Evolutionary conservation across 2,888 invertebrate genomes (phyloP).

Genomic region (Dasypogon diadema): DNA sequence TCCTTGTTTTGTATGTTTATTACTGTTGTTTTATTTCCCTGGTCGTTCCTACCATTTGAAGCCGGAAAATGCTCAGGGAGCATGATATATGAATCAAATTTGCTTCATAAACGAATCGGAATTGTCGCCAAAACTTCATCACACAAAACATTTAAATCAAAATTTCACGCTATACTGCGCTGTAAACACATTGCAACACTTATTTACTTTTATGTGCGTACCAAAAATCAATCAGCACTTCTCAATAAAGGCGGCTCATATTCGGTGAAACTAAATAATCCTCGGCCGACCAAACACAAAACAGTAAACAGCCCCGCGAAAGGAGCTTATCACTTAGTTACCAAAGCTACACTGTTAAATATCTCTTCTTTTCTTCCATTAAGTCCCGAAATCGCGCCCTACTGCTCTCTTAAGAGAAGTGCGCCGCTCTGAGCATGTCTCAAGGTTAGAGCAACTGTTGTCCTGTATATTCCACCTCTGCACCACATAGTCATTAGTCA

Average conservation of each 20-base stretch:
- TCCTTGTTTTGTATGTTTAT: conserved; percentile 41
- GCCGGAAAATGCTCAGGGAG: conserved; percentile 62
- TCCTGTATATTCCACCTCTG: conserved; percentile 13
- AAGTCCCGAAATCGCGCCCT: neutral
- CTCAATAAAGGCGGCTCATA: neutral
- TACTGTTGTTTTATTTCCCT: conserved; percentile 28
- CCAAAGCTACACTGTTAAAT: conserved; percentile 36
- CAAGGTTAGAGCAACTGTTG: conserved; percentile 48
- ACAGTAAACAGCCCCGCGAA: conserved; percentile 18
- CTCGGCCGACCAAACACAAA: neutral
- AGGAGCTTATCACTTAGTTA: conserved; percentile 12
- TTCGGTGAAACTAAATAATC: neutral
- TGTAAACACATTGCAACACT: conserved; percentile 14
- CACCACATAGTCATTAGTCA: conserved; percentile 24
- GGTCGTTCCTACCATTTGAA: conserved; percentile 35
- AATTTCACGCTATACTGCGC: neutral
- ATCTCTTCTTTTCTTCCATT: neutral
- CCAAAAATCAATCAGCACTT: neutral
- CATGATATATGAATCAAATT: conserved; percentile 61
- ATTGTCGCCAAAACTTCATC: conserved; percentile 34
- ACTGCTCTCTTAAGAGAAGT: neutral
- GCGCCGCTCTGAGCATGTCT: conserved; percentile 32
- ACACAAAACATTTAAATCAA: conserved; percentile 35
- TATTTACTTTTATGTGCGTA: neutral
- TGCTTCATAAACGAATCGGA: conserved; percentile 27